phyloP scores from a whole-genome alignment of 2,888 invertebrate species.

The Cactoblastis cactorum region DNA sequence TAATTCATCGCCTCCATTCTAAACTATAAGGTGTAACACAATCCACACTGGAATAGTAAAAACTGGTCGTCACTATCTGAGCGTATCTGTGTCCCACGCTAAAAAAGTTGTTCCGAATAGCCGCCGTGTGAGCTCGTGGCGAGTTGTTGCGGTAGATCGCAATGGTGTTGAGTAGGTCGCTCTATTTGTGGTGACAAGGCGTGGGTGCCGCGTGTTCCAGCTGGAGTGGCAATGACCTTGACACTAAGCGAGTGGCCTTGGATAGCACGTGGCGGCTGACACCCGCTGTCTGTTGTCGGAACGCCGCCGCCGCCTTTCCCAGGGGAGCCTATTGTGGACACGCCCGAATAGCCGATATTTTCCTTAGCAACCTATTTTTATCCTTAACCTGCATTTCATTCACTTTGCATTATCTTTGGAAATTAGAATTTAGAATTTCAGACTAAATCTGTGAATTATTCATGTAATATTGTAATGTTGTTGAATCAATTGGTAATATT shows the following conservation, averaged over 20 bases:
- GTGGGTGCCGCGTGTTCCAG: slow-evolving; percentile 77
- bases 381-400: not conserved
- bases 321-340: slow-evolving; percentile 75
- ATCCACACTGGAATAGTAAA: slow-evolving; percentile 8
- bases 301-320: slow-evolving; percentile 79
- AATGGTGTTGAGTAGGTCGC: slow-evolving; percentile 67
- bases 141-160: slow-evolving; percentile 56
- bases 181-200: slow-evolving; percentile 79
- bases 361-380: slow-evolving; percentile 8
- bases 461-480: too few relatives aligned
- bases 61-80: slow-evolving; percentile 5
- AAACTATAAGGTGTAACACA: not conserved
- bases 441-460: too few relatives aligned
- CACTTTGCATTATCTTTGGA: too few relatives aligned
- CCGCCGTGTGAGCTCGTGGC: slow-evolving; percentile 36
- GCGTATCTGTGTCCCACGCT: slow-evolving; percentile 26
- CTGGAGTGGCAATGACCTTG: slow-evolving; percentile 80
- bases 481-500: too few relatives aligned
- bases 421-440: too few relatives aligned
- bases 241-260: slow-evolving; percentile 80
- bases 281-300: slow-evolving; percentile 79
- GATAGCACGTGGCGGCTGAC: slow-evolving; percentile 80
- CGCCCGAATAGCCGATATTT: slow-evolving; percentile 43
- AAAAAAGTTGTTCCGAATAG: slow-evolving; percentile 25
- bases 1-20: not conserved